phyloP scores from a whole-genome alignment of 92 coral and sea anemone species.

The Paragorgia papillata region DNA sequence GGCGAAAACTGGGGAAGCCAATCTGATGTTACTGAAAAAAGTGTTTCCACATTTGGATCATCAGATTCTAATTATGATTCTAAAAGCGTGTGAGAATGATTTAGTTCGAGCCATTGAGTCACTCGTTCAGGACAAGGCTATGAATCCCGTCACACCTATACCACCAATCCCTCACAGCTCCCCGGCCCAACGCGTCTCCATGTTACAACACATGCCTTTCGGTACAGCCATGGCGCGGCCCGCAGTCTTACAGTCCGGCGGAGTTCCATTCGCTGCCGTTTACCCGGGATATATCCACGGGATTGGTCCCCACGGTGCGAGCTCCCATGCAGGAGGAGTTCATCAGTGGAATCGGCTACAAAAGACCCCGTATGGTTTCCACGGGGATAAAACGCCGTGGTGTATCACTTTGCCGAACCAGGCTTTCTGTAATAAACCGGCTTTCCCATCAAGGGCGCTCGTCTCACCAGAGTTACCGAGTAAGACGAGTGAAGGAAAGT shows the following conservation, averaged over 20 bases:
- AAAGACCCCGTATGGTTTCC: background rate
- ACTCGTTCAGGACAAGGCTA: background rate
- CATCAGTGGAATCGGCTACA: background rate
- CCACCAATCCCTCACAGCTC: background rate
- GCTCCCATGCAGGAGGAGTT: background rate
- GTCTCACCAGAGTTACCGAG: background rate
- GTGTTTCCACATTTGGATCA: slow-evolving; percentile 6
- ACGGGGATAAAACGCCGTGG: slow-evolving; percentile 14
- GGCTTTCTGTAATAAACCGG: background rate
- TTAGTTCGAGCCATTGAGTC: background rate
- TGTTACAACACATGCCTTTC: background rate
- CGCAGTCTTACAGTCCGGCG: background rate
- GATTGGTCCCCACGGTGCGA: background rate
- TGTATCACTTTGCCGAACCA: slow-evolving; percentile 5
- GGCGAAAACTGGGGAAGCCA: background rate
- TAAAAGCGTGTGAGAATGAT: slow-evolving; percentile 13
- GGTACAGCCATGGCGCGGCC: background rate
- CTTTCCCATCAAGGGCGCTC: background rate
- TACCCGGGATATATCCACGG: slow-evolving; percentile 14
- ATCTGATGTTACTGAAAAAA: slow-evolving; percentile 4
- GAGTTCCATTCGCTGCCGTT: slow-evolving; percentile 1
- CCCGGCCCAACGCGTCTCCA: background rate
- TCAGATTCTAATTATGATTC: background rate
- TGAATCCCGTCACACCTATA: background rate
- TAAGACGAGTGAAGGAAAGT: background rate